A percentile compares a stretch with the other conserved stretches of the same genome.
phyloP scores from a whole-genome alignment of 64 coral and sea anemone genomes.

The Pocillopora verrucosa region DNA sequence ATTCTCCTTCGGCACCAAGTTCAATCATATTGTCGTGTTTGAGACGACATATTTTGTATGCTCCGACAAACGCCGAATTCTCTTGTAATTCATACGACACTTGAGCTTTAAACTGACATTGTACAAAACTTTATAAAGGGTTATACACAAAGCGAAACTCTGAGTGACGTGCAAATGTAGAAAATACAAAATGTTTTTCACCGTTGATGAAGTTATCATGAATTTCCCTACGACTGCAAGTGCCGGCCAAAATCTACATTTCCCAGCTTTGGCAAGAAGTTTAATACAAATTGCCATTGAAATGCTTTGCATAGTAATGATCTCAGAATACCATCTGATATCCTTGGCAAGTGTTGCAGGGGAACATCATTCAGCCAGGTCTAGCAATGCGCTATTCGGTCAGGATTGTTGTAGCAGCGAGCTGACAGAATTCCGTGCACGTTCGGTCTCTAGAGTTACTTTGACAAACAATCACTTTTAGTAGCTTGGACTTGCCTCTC shows the following conservation, averaged over 20 bases:
- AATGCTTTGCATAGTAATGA: not conserved
- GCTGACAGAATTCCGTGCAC: too few relatives aligned
- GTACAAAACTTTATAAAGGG: not conserved
- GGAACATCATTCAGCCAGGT: not conserved
- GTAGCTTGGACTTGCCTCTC: slow-evolving; percentile 45
- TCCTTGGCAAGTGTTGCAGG: not conserved
- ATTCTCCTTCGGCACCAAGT: too few relatives aligned
- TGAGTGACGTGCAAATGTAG: too few relatives aligned
- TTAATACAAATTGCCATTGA: not conserved
- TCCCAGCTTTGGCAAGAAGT: not conserved
- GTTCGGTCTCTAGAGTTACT: not conserved
- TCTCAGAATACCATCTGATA: not conserved
- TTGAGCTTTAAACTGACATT: not conserved
- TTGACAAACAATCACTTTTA: not conserved
- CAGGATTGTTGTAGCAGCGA: too few relatives aligned
- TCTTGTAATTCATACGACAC: not conserved
- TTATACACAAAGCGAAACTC: too few relatives aligned
- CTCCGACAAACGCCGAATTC: not conserved
- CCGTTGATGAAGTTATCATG: too few relatives aligned
- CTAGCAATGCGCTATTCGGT: not conserved
- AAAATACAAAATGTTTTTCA: too few relatives aligned
- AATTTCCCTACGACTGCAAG: too few relatives aligned
- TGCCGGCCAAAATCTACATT: not conserved
- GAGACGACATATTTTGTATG: not conserved
- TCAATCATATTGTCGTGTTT: not conserved